These are phyloP conservation scores for Drosophila yooni DNA, from an alignment of 2,888 invertebrate genomes.

Conservation along the genomic window DNA sequence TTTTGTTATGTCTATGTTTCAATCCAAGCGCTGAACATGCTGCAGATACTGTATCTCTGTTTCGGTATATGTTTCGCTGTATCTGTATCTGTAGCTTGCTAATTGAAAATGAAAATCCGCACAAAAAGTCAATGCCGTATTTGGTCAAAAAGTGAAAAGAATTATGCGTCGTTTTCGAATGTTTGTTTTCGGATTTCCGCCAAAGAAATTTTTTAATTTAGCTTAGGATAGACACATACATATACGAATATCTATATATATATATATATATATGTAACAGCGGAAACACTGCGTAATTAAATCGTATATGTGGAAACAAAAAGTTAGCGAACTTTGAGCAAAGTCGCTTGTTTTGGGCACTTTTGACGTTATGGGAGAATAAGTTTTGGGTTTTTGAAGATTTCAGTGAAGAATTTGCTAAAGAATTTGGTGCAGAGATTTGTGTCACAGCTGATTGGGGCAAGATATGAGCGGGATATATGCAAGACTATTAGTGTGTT, in stretches of 20 bases:
- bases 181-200: slow-evolving; percentile 68
- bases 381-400: slow-evolving; percentile 19
- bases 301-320: slow-evolving; percentile 28
- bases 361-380: slow-evolving; percentile 64
- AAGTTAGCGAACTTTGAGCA: slow-evolving; percentile 40
- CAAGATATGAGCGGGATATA: not conserved
- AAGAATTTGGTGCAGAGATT: slow-evolving; percentile 2
- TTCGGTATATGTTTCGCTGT: slow-evolving; percentile 19
- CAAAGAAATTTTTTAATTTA: slow-evolving; percentile 67
- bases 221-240: slow-evolving; percentile 7
- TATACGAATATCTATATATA: not conserved
- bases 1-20: slow-evolving; percentile 67
- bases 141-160: slow-evolving; percentile 77
- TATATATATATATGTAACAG: not conserved
- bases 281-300: slow-evolving; percentile 72
- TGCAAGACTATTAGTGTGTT: not conserved
- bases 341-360: slow-evolving; percentile 23
- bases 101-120: slow-evolving; percentile 67
- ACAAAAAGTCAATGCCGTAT: slow-evolving; percentile 61
- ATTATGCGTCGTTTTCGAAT: slow-evolving; percentile 63
- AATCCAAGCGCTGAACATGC: slow-evolving; percentile 46
- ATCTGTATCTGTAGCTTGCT: slow-evolving; percentile 36
- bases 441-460: slow-evolving; percentile 9
- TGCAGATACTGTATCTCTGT: slow-evolving; percentile 41
- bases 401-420: not conserved